Conservation (phyloP, 2,113 vertebrate genomes). For the Hippocampus abdominalis region DNA sequence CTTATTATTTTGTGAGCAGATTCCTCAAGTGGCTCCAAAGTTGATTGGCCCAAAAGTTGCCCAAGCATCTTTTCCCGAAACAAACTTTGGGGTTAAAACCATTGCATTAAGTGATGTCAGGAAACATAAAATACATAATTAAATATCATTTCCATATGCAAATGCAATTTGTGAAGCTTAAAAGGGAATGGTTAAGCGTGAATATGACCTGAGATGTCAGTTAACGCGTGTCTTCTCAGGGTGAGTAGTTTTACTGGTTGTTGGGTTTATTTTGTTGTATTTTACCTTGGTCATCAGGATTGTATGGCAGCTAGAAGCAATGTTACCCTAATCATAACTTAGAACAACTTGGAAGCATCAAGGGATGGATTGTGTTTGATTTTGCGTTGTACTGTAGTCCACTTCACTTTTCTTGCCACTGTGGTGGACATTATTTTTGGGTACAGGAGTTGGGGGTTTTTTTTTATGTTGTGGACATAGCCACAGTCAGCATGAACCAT, state of each 20-base stretch:
- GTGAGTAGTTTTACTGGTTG: background rate
- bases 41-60: too few species aligned
- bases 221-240: background rate
- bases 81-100: background rate
- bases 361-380: background rate
- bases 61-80: background rate
- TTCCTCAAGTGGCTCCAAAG: too few species aligned
- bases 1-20: too few species aligned
- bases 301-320: background rate
- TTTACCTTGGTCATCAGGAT: background rate
- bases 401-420: background rate
- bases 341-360: background rate
- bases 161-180: background rate
- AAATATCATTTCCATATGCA: background rate
- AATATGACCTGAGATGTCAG: background rate
- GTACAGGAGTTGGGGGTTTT: background rate
- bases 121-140: background rate
- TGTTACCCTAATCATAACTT: background rate
- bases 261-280: background rate
- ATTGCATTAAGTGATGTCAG: background rate
- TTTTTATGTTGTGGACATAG: background rate
- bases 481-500: slow-evolving; percentile 39
- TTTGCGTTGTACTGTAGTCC: background rate
- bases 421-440: background rate
- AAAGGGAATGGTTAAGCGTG: background rate